Percentiles rank a stretch among this genome's conserved stretches.
Evolutionary conservation across 1,140 invertebrate genomes (phyloP).

Genomic region (Lepidurus couesii): DNA sequence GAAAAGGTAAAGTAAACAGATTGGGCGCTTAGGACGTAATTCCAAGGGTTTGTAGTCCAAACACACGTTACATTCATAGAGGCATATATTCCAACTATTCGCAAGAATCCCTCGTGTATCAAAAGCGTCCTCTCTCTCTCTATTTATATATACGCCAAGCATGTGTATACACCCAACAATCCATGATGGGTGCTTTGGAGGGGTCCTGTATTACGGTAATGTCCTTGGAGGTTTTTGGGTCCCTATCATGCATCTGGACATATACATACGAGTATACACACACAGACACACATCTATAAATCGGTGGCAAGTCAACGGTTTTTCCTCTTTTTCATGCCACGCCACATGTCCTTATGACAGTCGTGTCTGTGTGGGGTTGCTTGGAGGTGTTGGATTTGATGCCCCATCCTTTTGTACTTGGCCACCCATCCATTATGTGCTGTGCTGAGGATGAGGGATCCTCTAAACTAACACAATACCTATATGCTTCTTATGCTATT

Average conservation of each 20-base stretch:
- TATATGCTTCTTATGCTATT: conserved; percentile 2
- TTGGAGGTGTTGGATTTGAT: conserved; percentile 18
- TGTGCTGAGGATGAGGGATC: conserved; percentile 6
- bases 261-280: conserved; percentile 4
- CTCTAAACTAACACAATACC: neutral
- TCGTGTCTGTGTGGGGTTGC: conserved; percentile 16
- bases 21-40: neutral
- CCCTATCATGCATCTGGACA: conserved; percentile 18
- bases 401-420: conserved; percentile 12
- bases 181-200: conserved; percentile 4
- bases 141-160: neutral
- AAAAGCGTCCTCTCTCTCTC: too few relatives aligned
- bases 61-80: neutral
- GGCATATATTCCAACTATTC: neutral
- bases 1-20: conserved; percentile 3
- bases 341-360: conserved; percentile 21
- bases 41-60: neutral
- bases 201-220: neutral
- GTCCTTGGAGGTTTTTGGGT: conserved; percentile 12
- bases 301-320: conserved; percentile 18
- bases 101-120: too few relatives aligned
- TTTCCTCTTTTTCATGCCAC: conserved; percentile 16
- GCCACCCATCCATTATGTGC: conserved; percentile 18
- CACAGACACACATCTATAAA: conserved; percentile 14
- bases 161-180: conserved; percentile 8